Percentiles rank a stretch among this genome's conserved stretches.
Evolutionary conservation across 2,888 invertebrate genomes (phyloP).

Genomic region (Macrophya alboannulata): DNA sequence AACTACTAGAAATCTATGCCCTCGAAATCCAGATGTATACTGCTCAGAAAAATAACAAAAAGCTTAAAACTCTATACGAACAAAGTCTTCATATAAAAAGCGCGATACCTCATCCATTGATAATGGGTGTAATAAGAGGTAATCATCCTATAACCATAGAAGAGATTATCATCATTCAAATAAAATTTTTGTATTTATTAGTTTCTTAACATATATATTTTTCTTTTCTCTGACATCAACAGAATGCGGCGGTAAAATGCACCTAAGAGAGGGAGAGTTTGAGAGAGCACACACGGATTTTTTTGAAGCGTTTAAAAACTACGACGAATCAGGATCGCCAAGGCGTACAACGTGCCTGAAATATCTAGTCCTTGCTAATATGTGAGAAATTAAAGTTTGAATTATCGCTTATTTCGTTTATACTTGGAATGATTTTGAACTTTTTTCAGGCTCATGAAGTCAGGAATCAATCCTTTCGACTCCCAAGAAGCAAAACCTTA

Average conservation of each 20-base stretch:
- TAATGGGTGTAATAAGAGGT: constrained; percentile 99
- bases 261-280: constrained; percentile 98
- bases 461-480: constrained; percentile 99
- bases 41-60: constrained; percentile 99
- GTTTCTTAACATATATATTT: constrained; percentile 14
- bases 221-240: constrained; percentile 66
- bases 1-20: constrained; percentile 98
- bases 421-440: constrained; percentile 52
- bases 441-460: constrained; percentile 95
- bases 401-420: constrained; percentile 10
- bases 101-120: constrained; percentile 99
- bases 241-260: constrained; percentile 99
- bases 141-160: constrained; percentile 62
- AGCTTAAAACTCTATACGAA: constrained; percentile 97
- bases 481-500: constrained; percentile 99
- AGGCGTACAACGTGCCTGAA: constrained; percentile 98
- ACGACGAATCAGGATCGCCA: constrained; percentile 99
- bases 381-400: constrained; percentile 85
- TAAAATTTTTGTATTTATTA: constrained; percentile 23
- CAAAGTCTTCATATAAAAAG: constrained; percentile 99
- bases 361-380: constrained; percentile 98
- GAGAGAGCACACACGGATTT: constrained; percentile 99
- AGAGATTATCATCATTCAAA: constrained; percentile 2
- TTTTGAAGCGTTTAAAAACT: constrained; percentile 99
- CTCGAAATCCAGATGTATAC: constrained; percentile 99